These are phyloP conservation scores for Macroramphosus scolopax DNA, from an alignment of 2,797 vertebrate genomes.

Conservation along the genomic window DNA sequence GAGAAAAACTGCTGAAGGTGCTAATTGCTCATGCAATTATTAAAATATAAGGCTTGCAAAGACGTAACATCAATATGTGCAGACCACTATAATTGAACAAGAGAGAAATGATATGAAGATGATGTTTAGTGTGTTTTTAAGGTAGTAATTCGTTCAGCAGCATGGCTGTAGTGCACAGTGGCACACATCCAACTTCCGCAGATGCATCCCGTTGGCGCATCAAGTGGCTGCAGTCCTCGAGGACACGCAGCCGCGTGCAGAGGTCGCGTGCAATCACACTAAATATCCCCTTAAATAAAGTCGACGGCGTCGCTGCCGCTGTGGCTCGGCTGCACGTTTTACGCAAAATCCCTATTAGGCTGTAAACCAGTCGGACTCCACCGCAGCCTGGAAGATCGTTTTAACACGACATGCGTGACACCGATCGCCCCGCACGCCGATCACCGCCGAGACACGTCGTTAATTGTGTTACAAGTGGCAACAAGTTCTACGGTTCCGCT, in stretches of 20 bases:
- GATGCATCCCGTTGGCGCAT: slow-evolving; percentile 70
- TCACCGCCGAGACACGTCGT: slow-evolving; percentile 11
- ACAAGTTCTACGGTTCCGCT: slow-evolving; percentile 58
- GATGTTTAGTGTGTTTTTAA: slow-evolving; percentile 10
- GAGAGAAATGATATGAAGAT: background rate
- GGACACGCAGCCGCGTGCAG: slow-evolving; percentile 42
- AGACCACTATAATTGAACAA: no score
- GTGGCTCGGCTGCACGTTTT: background rate
- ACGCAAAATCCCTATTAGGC: no score
- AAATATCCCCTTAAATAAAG: slow-evolving; percentile 25
- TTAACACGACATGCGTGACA: no score
- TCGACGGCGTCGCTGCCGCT: background rate
- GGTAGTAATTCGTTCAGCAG: slow-evolving; percentile 18
- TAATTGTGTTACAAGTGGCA: slow-evolving; percentile 58
- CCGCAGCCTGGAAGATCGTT: no score
- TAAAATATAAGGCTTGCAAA: background rate
- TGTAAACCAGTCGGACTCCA: no score
- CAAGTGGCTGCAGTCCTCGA: slow-evolving; percentile 71
- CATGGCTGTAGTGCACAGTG: slow-evolving; percentile 51
- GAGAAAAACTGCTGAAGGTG: background rate
- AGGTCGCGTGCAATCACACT: slow-evolving; percentile 23
- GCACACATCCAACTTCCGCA: slow-evolving; percentile 66
- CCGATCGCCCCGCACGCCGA: slow-evolving; percentile 2
- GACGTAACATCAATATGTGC: no score
- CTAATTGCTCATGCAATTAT: no score